Percentiles rank a stretch among this genome's conserved stretches.
Evolutionary conservation across 2,113 vertebrate genomes (phyloP).

Genomic region (Sarotherodon lohbergeri): DNA sequence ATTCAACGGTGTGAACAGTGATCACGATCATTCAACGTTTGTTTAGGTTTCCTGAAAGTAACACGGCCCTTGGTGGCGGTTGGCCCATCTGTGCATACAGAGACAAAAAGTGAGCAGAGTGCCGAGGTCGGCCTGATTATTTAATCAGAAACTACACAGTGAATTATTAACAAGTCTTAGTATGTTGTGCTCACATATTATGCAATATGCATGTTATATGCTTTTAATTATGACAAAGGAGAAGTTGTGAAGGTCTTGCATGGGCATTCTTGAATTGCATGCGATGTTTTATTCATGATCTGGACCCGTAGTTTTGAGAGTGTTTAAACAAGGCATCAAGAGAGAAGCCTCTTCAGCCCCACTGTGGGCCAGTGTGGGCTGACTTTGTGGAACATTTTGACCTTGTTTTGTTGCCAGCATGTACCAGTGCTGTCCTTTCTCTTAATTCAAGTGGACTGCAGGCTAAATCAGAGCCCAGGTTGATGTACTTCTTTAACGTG

Average conservation of each 20-base stretch:
- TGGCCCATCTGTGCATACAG: background rate
- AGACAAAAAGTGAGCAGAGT: background rate
- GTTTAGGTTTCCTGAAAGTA: background rate
- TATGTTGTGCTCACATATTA: conserved; percentile 56
- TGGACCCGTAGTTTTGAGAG: background rate
- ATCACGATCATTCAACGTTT: background rate
- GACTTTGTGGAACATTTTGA: conserved; percentile 29
- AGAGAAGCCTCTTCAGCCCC: conserved; percentile 17
- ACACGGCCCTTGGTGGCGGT: background rate
- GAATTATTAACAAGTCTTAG: conserved; percentile 60
- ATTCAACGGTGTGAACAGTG: background rate
- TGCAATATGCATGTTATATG: conserved; percentile 53
- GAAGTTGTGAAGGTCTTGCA: conserved; percentile 17
- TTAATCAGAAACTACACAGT: conserved; percentile 57
- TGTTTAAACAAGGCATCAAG: background rate
- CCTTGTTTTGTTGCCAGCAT: conserved; percentile 32
- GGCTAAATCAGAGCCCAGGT: background rate
- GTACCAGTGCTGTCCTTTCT: background rate
- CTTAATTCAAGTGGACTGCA: conserved; percentile 12
- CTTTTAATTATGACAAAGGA: conserved; percentile 52
- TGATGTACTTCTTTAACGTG: background rate
- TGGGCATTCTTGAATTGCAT: conserved; percentile 25
- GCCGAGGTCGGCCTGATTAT: conserved; percentile 38
- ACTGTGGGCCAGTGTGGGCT: conserved; percentile 28
- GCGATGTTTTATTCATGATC: conserved; percentile 62